Conservation (phyloP, 37 sponge, comb jelly and placozoan species). For the Petrosia ficiformis region DNA sequence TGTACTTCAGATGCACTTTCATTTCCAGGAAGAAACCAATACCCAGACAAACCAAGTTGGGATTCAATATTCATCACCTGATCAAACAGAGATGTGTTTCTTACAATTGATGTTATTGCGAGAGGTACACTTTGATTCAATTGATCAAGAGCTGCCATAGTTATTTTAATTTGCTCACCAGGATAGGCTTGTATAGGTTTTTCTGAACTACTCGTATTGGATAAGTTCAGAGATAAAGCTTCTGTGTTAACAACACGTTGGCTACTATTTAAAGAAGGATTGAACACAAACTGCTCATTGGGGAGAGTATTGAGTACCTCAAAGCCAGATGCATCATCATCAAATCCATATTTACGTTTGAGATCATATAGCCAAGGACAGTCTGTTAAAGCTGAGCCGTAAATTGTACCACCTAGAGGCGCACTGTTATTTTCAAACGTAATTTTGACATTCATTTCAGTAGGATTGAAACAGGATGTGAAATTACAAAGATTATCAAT, state of each 20-base stretch:
- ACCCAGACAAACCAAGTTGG: constrained; percentile 25
- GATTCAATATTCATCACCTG: too few species aligned
- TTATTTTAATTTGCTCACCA: not conserved
- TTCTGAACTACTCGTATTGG: not conserved
- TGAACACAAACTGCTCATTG: not conserved
- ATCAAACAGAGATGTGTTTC: not conserved
- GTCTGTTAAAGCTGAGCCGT: not conserved
- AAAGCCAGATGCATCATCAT: not conserved
- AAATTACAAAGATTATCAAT: not conserved
- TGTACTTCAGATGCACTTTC: not conserved
- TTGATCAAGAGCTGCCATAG: not conserved
- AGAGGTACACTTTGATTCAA: not conserved
- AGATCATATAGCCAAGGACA: constrained; percentile 9
- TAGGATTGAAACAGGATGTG: not conserved
- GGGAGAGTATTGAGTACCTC: not conserved
- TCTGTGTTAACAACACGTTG: constrained; percentile 1
- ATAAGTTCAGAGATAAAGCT: not conserved
- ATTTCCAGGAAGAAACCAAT: constrained; percentile 10
- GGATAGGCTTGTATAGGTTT: constrained; percentile 6
- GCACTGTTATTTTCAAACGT: constrained; percentile 3
- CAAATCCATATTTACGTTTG: not conserved
- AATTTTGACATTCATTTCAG: not conserved
- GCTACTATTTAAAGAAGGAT: not conserved
- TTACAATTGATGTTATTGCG: constrained; percentile 8
- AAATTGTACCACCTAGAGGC: not conserved